Evolutionary conservation across 2,113 vertebrate genomes (phyloP).

Genomic region (Apteryx mantelli): DNA sequence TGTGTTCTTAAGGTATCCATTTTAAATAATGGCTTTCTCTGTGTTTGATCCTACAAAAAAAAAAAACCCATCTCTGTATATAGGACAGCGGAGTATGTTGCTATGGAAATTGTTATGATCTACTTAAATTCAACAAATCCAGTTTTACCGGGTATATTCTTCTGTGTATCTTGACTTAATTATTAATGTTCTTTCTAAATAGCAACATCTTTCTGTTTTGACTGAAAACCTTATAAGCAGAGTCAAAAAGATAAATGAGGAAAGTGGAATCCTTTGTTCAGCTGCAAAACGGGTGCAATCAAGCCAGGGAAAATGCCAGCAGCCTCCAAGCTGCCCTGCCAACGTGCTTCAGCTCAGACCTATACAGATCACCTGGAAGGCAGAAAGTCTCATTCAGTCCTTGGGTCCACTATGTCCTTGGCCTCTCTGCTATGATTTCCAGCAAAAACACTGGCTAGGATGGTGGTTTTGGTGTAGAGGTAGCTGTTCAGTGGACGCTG

Average conservation of each 20-base stretch:
- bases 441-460: neutral
- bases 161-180: slow-evolving; percentile 15
- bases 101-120: slow-evolving; percentile 58
- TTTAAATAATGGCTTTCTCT: slow-evolving; percentile 20
- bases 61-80: slow-evolving; percentile 1
- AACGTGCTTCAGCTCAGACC: neutral
- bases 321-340: neutral
- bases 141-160: slow-evolving; percentile 5
- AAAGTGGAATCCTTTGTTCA: slow-evolving; percentile 32
- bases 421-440: neutral
- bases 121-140: slow-evolving; percentile 50
- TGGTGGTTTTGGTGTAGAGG: neutral
- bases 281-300: neutral
- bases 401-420: neutral
- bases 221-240: neutral
- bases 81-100: slow-evolving; percentile 59
- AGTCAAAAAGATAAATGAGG: neutral
- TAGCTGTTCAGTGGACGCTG: neutral
- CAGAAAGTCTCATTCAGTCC: neutral
- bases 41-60: neutral
- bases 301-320: neutral
- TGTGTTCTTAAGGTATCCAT: neutral
- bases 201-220: slow-evolving; percentile 11
- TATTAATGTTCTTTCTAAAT: slow-evolving; percentile 41
- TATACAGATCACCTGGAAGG: neutral